Percentiles rank a stretch among this genome's conserved stretches.
phyloP scores from a whole-genome alignment of 2,888 invertebrate genomes.

The Iphiclides podalirius region DNA sequence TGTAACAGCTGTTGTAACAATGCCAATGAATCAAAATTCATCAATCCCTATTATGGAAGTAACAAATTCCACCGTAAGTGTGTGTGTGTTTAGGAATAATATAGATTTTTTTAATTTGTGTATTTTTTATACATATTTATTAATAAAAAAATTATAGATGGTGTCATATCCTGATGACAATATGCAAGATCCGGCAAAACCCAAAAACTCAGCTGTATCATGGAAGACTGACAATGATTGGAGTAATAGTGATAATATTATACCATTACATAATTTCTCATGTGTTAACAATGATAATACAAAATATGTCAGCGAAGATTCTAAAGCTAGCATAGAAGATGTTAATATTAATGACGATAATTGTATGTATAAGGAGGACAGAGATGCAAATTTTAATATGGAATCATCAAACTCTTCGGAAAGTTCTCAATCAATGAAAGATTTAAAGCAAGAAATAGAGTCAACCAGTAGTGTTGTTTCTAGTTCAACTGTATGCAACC shows the following conservation, averaged over 20 bases:
- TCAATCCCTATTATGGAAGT: conserved; percentile 75
- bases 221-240: conserved; percentile 70
- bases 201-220: conserved; percentile 66
- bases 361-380: conserved; percentile 70
- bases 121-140: not conserved
- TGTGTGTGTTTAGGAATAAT: too few species aligned
- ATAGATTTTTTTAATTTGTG: not conserved
- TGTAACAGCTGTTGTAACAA: conserved; percentile 73
- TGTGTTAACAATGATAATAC: conserved; percentile 55
- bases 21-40: conserved; percentile 69
- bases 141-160: conserved; percentile 42
- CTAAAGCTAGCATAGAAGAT: conserved; percentile 72
- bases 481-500: conserved; percentile 49
- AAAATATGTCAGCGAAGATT: conserved; percentile 71
- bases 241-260: conserved; percentile 60
- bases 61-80: conserved; percentile 68
- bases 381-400: conserved; percentile 73
- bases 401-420: conserved; percentile 74
- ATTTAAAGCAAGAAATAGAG: conserved; percentile 61
- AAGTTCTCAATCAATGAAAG: conserved; percentile 72
- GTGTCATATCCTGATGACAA: conserved; percentile 71
- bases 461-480: conserved; percentile 51
- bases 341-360: conserved; percentile 71
- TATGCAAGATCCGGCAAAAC: conserved; percentile 69
- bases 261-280: conserved; percentile 61